Percentiles rank a stretch among this genome's conserved stretches.
Evolutionary conservation across 2,888 invertebrate genomes (phyloP).

Genomic region (Mythimna vitellina): DNA sequence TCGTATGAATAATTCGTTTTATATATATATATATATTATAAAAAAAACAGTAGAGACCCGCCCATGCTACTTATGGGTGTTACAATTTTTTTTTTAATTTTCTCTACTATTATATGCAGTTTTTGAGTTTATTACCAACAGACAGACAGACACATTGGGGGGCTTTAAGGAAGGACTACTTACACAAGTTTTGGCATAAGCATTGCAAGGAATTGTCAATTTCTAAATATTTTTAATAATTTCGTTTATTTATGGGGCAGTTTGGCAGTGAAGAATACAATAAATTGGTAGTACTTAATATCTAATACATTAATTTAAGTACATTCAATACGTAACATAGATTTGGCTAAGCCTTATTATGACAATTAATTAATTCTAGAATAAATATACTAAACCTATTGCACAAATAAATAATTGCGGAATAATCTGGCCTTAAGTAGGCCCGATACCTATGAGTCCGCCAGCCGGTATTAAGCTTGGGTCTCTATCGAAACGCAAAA

Average conservation of each 20-base stretch:
- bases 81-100: too few species aligned
- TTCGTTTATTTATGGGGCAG: slow-evolving; percentile 29
- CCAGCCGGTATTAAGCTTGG: neutral
- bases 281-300: slow-evolving; percentile 45
- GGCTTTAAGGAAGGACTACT: neutral
- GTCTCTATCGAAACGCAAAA: too few species aligned
- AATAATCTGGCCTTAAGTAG: slow-evolving; percentile 27
- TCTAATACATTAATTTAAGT: slow-evolving; percentile 62
- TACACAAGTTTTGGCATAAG: slow-evolving; percentile 8
- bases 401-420: slow-evolving; percentile 67
- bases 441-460: slow-evolving; percentile 10
- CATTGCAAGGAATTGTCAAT: slow-evolving; percentile 7
- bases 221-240: slow-evolving; percentile 10
- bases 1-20: neutral
- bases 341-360: slow-evolving; percentile 66
- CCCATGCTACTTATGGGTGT: too few species aligned
- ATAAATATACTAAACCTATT: slow-evolving; percentile 66
- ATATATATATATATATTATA: too few species aligned
- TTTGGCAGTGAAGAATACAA: slow-evolving; percentile 55
- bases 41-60: too few species aligned
- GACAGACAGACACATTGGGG: too few species aligned
- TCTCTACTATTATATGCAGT: too few species aligned
- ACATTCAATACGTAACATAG: slow-evolving; percentile 65
- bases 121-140: too few species aligned
- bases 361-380: slow-evolving; percentile 60